Conservation (phyloP, 2,113 vertebrate genomes). For the Atrichornis clamosus region DNA sequence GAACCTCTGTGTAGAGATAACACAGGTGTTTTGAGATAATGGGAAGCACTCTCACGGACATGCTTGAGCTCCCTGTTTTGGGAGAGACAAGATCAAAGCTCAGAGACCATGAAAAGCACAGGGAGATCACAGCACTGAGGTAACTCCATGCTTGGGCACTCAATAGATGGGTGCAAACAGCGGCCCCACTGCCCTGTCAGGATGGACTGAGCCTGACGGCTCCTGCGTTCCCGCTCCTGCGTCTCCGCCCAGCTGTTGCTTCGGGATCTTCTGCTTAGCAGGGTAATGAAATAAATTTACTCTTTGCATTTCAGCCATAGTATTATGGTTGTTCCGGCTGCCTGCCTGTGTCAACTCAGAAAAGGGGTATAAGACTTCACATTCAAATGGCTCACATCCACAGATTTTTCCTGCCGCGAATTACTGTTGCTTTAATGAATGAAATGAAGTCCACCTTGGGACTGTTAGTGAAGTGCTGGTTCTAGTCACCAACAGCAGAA, state of each 20-base stretch:
- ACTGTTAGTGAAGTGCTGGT: not conserved
- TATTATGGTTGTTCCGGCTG: not conserved
- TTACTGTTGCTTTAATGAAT: not conserved
- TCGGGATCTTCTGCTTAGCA: no score
- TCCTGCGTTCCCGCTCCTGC: not conserved
- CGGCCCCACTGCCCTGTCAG: not conserved
- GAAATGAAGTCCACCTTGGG: not conserved
- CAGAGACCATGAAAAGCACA: not conserved
- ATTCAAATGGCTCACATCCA: not conserved
- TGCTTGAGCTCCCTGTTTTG: not conserved
- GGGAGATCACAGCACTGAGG: not conserved
- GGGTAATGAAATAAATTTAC: not conserved
- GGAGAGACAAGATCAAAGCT: not conserved
- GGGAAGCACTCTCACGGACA: not conserved
- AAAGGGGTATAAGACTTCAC: not conserved
- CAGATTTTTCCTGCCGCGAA: not conserved
- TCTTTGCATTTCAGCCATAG: not conserved
- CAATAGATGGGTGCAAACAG: not conserved
- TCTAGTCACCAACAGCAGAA: not conserved
- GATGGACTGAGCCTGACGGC: not conserved
- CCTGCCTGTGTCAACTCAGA: no score
- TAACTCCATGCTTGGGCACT: no score
- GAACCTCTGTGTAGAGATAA: not conserved
- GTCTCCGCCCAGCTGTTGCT: not conserved
- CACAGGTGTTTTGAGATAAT: not conserved